phyloP scores from a whole-genome alignment of 2,797 vertebrate species.

The Clarias fuscus region DNA sequence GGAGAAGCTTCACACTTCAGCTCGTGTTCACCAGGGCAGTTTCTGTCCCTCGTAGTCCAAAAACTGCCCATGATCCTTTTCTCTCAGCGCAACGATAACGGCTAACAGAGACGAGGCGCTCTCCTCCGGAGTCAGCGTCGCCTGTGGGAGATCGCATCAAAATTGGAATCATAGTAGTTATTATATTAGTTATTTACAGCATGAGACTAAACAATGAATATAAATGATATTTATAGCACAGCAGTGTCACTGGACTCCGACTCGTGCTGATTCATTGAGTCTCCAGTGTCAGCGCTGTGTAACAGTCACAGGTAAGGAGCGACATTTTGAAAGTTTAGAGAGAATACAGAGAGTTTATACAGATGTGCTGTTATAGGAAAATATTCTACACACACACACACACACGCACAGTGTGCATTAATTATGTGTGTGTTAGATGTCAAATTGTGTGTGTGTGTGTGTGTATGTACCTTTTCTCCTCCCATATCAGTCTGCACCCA shows the following conservation, averaged over 20 bases:
- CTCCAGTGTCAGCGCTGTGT: not conserved
- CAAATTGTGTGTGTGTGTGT: not conserved
- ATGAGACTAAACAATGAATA: not conserved
- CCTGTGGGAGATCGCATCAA: constrained; percentile 48
- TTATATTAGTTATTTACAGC: not conserved
- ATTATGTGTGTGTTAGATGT: no score
- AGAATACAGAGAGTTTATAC: no score
- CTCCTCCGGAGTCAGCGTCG: constrained; percentile 56
- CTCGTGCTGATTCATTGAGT: not conserved
- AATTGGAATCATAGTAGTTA: no score
- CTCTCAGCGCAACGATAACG: constrained; percentile 55
- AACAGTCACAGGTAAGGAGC: no score
- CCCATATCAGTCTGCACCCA: constrained; percentile 79
- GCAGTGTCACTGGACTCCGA: not conserved
- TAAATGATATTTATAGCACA: not conserved
- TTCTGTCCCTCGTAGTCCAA: constrained; percentile 59
- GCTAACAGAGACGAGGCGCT: constrained; percentile 59
- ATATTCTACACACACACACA: no score
- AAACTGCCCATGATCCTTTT: constrained; percentile 60
- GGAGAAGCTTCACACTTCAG: no score
- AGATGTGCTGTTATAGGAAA: no score
- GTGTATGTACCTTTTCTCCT: constrained; percentile 64
- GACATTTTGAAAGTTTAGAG: no score
- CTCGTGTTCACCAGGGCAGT: constrained; percentile 59
- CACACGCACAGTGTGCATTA: no score